Conservation (phyloP, 2,888 invertebrate genomes). For the Dioctria linearis region DNA sequence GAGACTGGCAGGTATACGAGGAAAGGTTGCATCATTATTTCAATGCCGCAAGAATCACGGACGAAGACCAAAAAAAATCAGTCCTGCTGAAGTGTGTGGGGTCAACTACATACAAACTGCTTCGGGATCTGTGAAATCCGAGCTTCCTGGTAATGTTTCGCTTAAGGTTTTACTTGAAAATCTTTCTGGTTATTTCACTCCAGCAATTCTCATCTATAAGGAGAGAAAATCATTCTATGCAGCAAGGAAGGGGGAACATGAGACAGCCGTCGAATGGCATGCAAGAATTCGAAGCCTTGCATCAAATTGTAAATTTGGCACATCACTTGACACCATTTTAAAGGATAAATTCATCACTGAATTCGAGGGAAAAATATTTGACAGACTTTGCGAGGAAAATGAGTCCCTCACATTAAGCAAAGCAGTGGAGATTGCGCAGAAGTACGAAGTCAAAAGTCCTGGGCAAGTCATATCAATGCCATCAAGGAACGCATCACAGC, state of each 20-base stretch:
- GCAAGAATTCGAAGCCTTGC: neutral
- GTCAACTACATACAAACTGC: neutral
- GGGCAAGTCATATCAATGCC: too few species aligned
- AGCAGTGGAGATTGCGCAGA: neutral
- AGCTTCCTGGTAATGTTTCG: neutral
- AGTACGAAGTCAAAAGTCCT: neutral
- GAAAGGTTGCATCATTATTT: neutral
- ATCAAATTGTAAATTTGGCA: neutral
- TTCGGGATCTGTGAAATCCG: neutral
- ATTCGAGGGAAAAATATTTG: neutral
- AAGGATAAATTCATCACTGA: neutral
- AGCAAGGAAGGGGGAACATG: neutral
- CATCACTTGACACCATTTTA: neutral
- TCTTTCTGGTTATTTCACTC: neutral
- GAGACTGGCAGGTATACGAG: neutral
- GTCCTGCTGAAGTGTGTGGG: neutral
- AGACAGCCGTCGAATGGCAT: neutral
- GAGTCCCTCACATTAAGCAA: neutral
- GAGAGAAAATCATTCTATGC: neutral
- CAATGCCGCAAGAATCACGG: neutral
- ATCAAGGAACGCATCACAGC: too few species aligned
- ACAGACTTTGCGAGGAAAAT: neutral
- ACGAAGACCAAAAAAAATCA: neutral
- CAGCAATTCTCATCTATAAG: neutral
- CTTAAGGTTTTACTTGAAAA: neutral